Evolutionary conservation across 2,113 vertebrate genomes (phyloP).

Genomic region (Hassar affinis): DNA sequence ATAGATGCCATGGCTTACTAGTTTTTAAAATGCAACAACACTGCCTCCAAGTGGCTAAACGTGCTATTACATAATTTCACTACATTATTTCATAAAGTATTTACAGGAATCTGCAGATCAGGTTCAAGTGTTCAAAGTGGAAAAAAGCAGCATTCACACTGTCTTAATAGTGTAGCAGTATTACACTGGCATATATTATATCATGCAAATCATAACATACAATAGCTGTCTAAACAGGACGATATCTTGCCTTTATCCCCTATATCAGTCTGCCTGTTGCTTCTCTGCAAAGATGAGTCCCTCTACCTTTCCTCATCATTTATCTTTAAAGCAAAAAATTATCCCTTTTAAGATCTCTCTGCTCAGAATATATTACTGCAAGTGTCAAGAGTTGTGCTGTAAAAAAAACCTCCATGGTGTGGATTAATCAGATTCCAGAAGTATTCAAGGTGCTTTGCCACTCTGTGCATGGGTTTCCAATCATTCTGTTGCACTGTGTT

Average conservation of each 20-base stretch:
- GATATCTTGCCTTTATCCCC: no score
- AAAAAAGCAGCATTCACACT: background rate
- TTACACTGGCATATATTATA: background rate
- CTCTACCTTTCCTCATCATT: background rate
- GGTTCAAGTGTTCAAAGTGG: background rate
- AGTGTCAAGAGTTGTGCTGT: no score
- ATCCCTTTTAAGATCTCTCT: background rate
- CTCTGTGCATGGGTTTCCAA: no score
- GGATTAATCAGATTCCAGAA: no score
- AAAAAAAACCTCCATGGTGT: no score
- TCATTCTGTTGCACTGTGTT: no score
- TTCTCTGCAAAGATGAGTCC: background rate
- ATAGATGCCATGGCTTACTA: background rate
- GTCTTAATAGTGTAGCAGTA: background rate
- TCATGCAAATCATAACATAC: background rate
- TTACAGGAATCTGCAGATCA: background rate
- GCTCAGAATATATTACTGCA: background rate
- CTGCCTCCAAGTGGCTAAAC: constrained; percentile 24
- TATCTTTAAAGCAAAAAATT: background rate
- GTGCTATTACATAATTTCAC: background rate
- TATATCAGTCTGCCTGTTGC: background rate
- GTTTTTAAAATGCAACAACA: background rate
- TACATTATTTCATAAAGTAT: background rate
- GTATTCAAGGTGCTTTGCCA: no score
- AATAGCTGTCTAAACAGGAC: background rate